phyloP scores from a whole-genome alignment of 2,797 vertebrate species.

The Anguilla megastoma region DNA sequence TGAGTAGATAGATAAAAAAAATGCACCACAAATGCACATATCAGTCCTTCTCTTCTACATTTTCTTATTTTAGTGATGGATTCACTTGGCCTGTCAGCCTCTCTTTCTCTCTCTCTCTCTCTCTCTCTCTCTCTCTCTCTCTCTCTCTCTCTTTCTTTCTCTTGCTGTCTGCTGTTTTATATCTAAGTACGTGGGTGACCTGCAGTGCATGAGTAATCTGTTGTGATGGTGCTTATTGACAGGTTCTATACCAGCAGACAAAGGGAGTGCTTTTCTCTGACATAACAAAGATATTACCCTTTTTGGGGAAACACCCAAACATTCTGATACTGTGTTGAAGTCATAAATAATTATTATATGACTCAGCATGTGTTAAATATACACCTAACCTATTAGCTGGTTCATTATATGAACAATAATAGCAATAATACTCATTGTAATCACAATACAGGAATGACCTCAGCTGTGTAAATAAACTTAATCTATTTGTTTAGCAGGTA shows the following conservation, averaged over 20 bases:
- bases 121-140: too few relatives aligned
- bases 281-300: not conserved
- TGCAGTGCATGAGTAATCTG: not conserved
- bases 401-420: not conserved
- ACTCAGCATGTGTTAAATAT: slow-evolving; percentile 40
- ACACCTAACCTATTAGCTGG: slow-evolving; percentile 26
- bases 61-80: not conserved
- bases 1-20: not conserved
- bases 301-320: slow-evolving; percentile 27
- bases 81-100: slow-evolving; percentile 16
- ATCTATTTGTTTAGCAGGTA: too few relatives aligned
- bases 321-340: slow-evolving; percentile 51
- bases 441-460: too few relatives aligned
- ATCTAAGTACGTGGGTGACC: not conserved
- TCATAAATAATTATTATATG: slow-evolving; percentile 57
- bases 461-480: too few relatives aligned
- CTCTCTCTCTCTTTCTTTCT: slow-evolving; percentile 13
- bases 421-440: too few relatives aligned
- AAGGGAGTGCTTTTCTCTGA: not conserved
- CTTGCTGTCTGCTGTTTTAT: not conserved
- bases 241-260: not conserved
- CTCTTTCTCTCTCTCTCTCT: slow-evolving; percentile 6
- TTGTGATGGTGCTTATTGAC: not conserved
- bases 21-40: not conserved
- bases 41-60: too few relatives aligned